Conservation (phyloP, 2,797 vertebrate genomes). For the Karalla daura region DNA sequence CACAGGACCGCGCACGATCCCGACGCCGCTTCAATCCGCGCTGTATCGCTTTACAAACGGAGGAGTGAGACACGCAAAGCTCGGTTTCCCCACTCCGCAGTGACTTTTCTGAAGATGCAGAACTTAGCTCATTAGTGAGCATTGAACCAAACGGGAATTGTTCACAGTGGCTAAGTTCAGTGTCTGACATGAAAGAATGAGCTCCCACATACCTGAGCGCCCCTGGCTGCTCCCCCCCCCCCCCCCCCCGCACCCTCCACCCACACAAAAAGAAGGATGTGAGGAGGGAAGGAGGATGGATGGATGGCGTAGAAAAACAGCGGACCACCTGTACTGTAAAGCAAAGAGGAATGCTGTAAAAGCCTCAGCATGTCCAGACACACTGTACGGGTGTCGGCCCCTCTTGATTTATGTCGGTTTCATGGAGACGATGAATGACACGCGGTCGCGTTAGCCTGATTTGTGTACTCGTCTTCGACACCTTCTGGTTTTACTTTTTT, state of each 20-base stretch:
- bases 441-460: conserved; percentile 2
- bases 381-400: conserved; percentile 5
- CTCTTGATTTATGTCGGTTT: conserved; percentile 12
- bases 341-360: conserved; percentile 53
- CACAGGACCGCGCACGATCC: conserved; percentile 5
- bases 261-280: no score
- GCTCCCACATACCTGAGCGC: conserved; percentile 34
- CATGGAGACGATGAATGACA: background rate
- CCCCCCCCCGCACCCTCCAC: no score
- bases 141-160: conserved; percentile 72
- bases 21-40: conserved; percentile 8
- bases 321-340: conserved; percentile 38
- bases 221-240: background rate
- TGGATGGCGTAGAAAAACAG: background rate
- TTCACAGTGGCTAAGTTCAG: conserved; percentile 88
- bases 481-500: background rate
- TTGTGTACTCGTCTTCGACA: conserved; percentile 2
- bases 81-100: background rate
- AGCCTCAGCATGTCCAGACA: conserved; percentile 60
- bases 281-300: conserved; percentile 7
- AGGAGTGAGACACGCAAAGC: conserved; percentile 7
- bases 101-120: conserved; percentile 78
- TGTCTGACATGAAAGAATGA: conserved; percentile 77
- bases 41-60: conserved; percentile 1
- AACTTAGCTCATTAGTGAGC: conserved; percentile 85